A percentile compares a stretch with the other conserved stretches of the same genome.
Conservation (phyloP, 2,888 invertebrate genomes). For the Frankliniella fusca region DNA sequence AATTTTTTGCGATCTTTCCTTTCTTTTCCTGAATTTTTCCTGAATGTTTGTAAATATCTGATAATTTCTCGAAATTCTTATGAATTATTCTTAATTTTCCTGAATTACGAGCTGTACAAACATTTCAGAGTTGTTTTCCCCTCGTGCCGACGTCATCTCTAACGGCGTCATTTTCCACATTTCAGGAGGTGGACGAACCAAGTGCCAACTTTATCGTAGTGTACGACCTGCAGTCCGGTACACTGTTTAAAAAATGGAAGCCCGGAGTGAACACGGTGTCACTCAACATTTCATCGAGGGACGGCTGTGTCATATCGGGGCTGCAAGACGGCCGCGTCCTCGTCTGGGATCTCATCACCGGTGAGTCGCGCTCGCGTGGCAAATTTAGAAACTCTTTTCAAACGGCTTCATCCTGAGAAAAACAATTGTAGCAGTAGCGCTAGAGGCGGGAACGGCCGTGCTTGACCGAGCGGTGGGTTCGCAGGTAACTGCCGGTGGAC, state of each 20-base stretch:
- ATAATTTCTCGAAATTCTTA: too few species aligned
- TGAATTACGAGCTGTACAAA: too few species aligned
- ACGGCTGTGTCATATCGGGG: conserved; percentile 78
- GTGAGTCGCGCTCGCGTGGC: conserved; percentile 45
- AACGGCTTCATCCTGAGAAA: too few species aligned
- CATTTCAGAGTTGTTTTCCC: too few species aligned
- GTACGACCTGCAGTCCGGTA: conserved; percentile 85
- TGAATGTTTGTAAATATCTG: too few species aligned
- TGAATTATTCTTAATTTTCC: too few species aligned
- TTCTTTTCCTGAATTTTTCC: too few species aligned
- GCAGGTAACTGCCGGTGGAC: conserved; percentile 72
- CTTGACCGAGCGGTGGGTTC: not conserved
- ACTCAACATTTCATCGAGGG: conserved; percentile 78
- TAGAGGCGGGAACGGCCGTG: too few species aligned
- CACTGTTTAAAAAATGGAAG: conserved; percentile 88
- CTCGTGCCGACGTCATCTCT: too few species aligned
- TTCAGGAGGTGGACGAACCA: conserved; percentile 63
- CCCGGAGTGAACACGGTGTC: conserved; percentile 77
- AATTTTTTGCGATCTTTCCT: too few species aligned
- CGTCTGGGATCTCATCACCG: conserved; percentile 82
- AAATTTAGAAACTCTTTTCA: not conserved
- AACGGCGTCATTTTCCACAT: conserved; percentile 1
- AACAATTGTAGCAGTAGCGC: too few species aligned
- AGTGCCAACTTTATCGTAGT: conserved; percentile 85
- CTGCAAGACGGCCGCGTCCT: conserved; percentile 76